These are phyloP conservation scores for Ypsolopha scabrella DNA, from an alignment of 2,888 invertebrate genomes.

Conservation along the genomic window DNA sequence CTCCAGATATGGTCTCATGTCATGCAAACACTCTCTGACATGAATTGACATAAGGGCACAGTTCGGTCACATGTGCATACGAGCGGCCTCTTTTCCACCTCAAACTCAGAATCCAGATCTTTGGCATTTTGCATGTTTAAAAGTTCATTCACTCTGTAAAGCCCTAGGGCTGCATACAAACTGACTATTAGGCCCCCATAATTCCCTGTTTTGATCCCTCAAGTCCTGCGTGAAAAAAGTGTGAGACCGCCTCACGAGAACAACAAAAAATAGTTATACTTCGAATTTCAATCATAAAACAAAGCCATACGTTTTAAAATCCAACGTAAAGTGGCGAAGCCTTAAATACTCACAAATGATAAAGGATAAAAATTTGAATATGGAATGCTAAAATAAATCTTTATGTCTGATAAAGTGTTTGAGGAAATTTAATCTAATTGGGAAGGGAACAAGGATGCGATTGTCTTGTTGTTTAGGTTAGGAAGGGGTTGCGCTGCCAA, in stretches of 20 bases:
- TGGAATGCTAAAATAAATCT: slow-evolving; percentile 1
- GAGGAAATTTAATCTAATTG: slow-evolving; percentile 5
- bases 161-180: slow-evolving; percentile 10
- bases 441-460: slow-evolving; percentile 6
- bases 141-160: slow-evolving; percentile 13
- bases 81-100: no score
- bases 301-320: neutral
- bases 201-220: slow-evolving; percentile 12
- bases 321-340: neutral
- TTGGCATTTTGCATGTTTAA: slow-evolving; percentile 4
- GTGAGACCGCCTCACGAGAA: slow-evolving; percentile 16
- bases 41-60: no score
- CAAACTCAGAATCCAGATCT: neutral
- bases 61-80: no score
- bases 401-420: neutral
- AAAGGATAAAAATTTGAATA: slow-evolving; percentile 9
- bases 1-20: no score
- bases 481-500: slow-evolving; percentile 2
- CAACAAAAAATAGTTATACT: neutral
- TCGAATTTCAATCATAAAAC: neutral
- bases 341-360: slow-evolving; percentile 3
- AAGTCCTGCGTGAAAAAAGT: slow-evolving; percentile 12
- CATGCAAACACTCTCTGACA: no score
- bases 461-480: slow-evolving; percentile 1
- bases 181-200: slow-evolving; percentile 13